A percentile compares a stretch with the other conserved stretches of the same genome.
Conservation (phyloP, 2,797 vertebrate species). For the Saxicola maurus region DNA sequence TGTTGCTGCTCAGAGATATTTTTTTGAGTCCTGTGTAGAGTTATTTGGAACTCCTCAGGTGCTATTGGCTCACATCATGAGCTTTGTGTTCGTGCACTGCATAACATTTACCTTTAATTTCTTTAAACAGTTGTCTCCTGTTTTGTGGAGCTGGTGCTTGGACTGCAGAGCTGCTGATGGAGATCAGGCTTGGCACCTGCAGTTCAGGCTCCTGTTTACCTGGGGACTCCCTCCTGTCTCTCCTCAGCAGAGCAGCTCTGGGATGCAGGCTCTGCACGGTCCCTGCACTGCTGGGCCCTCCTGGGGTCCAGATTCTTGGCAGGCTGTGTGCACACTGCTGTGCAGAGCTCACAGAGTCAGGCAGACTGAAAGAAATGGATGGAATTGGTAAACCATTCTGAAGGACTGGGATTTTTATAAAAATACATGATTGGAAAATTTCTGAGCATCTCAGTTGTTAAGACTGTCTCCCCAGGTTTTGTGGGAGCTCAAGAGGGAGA, state of each 20-base stretch:
- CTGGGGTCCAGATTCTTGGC: neutral
- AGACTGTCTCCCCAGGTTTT: neutral
- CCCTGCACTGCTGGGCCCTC: neutral
- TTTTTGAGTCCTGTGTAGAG: neutral
- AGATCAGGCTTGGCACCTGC: neutral
- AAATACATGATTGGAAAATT: neutral
- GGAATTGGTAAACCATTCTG: neutral
- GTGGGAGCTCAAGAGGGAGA: neutral
- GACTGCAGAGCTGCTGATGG: neutral
- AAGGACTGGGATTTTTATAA: neutral
- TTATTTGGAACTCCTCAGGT: neutral
- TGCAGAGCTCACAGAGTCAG: neutral
- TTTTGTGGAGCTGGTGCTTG: neutral
- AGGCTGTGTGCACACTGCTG: neutral
- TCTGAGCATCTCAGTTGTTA: neutral
- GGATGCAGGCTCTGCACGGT: neutral
- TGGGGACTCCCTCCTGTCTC: neutral
- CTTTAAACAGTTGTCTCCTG: neutral
- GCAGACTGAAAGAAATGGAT: neutral
- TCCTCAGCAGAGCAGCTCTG: neutral
- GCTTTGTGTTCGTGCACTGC: neutral
- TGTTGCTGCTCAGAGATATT: neutral
- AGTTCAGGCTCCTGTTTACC: neutral
- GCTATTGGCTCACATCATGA: neutral
- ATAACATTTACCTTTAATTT: neutral